Evolutionary conservation across 2,888 invertebrate genomes (phyloP).

Genomic region (Eristalis tenax): DNA sequence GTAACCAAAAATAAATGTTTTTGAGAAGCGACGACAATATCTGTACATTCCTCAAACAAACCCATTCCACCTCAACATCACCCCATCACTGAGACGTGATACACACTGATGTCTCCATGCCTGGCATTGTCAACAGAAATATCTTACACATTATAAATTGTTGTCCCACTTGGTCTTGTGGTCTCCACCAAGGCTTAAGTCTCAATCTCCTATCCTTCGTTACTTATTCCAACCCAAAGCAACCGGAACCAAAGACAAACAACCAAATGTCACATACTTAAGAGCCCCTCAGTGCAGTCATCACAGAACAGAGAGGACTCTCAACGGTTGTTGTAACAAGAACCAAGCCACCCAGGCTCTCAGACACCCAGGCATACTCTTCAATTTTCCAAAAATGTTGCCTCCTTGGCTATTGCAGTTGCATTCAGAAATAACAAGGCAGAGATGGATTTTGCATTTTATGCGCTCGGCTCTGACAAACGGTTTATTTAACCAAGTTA

Average conservation of each 20-base stretch:
- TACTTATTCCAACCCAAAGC: constrained; percentile 18
- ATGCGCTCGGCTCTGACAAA: constrained; percentile 54
- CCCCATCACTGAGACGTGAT: neutral
- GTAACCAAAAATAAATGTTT: constrained; percentile 44
- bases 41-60: neutral
- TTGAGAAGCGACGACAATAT: neutral
- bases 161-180: constrained; percentile 39
- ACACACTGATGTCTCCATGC: constrained; percentile 45
- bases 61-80: neutral
- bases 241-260: constrained; percentile 58
- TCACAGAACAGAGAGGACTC: constrained; percentile 60
- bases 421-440: constrained; percentile 15
- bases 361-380: neutral
- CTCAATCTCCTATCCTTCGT: constrained; percentile 10
- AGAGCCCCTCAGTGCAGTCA: constrained; percentile 60
- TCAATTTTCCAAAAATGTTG: constrained; percentile 42
- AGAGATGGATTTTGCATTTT: constrained; percentile 48
- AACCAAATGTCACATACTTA: constrained; percentile 61
- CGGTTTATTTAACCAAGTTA: constrained; percentile 67
- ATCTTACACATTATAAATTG: too few species aligned
- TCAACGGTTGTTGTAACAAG: constrained; percentile 49
- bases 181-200: constrained; percentile 46
- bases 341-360: constrained; percentile 13
- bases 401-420: constrained; percentile 25
- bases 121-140: neutral